Conservation (phyloP, 2,888 invertebrate species). For the Chalcis sispes region DNA sequence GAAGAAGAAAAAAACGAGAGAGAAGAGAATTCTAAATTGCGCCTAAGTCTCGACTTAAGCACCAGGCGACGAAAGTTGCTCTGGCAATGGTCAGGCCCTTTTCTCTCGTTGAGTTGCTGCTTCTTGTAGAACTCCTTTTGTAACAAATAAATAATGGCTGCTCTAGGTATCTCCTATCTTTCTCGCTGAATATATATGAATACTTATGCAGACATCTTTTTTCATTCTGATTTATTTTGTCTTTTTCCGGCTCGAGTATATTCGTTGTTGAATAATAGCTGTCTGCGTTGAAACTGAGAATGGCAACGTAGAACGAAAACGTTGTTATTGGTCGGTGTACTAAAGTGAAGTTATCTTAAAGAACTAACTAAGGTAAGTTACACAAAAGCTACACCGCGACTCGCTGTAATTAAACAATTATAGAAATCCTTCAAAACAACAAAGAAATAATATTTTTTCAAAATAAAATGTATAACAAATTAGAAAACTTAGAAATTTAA, state of each 20-base stretch:
- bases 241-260: neutral
- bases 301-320: too few species aligned
- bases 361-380: too few species aligned
- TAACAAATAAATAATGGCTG: too few species aligned
- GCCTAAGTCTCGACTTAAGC: constrained; percentile 34
- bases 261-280: constrained; percentile 59
- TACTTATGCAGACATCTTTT: constrained; percentile 61
- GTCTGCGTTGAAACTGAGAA: constrained; percentile 52
- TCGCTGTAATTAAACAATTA: too few species aligned
- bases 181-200: constrained; percentile 64
- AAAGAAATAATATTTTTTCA: too few species aligned
- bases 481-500: too few species aligned
- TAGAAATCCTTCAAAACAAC: too few species aligned
- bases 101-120: neutral
- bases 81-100: constrained; percentile 27
- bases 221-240: constrained; percentile 36
- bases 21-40: constrained; percentile 48
- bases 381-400: too few species aligned
- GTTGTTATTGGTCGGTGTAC: too few species aligned
- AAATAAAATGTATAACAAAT: too few species aligned
- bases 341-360: too few species aligned
- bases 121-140: too few species aligned
- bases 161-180: constrained; percentile 12
- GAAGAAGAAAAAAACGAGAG: constrained; percentile 23
- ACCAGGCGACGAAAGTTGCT: constrained; percentile 48